Conservation (phyloP, 2,113 vertebrate species). For the Varanus salvator region DNA sequence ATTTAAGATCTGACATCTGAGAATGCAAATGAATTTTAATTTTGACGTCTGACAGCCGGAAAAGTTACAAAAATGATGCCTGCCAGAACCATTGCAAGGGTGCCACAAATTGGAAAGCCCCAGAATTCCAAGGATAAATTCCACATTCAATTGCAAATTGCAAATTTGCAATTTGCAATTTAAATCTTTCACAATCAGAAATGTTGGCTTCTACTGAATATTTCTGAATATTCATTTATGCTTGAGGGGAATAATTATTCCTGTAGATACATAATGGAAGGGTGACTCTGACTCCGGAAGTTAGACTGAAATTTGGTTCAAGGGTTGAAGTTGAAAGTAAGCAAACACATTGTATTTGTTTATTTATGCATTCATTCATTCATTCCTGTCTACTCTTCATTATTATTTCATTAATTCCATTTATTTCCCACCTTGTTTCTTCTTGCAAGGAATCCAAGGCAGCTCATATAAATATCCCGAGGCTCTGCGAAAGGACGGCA, state of each 20-base stretch:
- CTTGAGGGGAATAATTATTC: background rate
- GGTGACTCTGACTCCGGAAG: background rate
- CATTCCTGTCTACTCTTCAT: no score
- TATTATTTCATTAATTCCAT: no score
- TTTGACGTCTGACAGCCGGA: no score
- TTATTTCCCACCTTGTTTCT: no score
- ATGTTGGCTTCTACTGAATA: background rate
- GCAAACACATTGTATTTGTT: no score
- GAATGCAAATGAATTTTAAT: background rate
- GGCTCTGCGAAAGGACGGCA: no score
- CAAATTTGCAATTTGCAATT: background rate
- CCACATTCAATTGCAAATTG: background rate
- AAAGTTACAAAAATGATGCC: background rate
- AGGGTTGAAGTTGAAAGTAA: background rate
- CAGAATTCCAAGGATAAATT: background rate
- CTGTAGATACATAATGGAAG: no score
- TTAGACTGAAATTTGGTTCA: background rate
- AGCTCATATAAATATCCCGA: no score
- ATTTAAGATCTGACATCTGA: background rate
- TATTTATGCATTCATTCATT: no score
- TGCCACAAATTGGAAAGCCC: background rate
- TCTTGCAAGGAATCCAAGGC: no score
- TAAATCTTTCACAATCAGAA: background rate
- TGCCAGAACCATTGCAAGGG: background rate
- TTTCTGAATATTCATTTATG: background rate